Conservation (phyloP, 2,797 vertebrate genomes). For the Parotocinclus haroldoi region DNA sequence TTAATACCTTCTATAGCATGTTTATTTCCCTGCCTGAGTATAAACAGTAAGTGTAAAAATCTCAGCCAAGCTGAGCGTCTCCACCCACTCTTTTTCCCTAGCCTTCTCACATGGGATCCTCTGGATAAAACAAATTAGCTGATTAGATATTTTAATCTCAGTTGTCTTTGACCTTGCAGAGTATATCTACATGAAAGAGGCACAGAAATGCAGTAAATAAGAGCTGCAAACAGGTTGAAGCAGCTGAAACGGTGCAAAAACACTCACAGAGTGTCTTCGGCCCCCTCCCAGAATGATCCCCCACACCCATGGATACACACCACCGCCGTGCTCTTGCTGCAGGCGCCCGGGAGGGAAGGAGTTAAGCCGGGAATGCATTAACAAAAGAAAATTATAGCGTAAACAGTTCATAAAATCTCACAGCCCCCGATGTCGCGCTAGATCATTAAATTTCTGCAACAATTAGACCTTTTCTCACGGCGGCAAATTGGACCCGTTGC, state of each 20-base stretch:
- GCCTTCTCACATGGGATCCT: slow-evolving; percentile 67
- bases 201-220: slow-evolving; percentile 64
- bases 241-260: slow-evolving; percentile 32
- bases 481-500: slow-evolving; percentile 99
- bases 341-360: slow-evolving; percentile 69
- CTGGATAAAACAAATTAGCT: slow-evolving; percentile 85
- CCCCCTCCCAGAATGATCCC: slow-evolving; percentile 9
- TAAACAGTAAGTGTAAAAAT: slow-evolving; percentile 64
- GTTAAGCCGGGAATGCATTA: slow-evolving; percentile 96
- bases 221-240: slow-evolving; percentile 68
- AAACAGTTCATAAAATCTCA: slow-evolving; percentile 99
- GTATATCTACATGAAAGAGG: slow-evolving; percentile 70
- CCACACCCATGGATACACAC: slow-evolving; percentile 15
- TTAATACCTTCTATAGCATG: slow-evolving; percentile 58
- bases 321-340: slow-evolving; percentile 51
- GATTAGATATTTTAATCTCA: slow-evolving; percentile 85
- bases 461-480: slow-evolving; percentile 99
- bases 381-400: slow-evolving; percentile 99
- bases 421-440: slow-evolving; percentile 99
- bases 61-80: slow-evolving; percentile 64
- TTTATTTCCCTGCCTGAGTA: slow-evolving; percentile 67
- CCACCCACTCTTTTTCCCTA: slow-evolving; percentile 48
- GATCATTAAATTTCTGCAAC: slow-evolving; percentile 99
- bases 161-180: slow-evolving; percentile 84
- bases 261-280: slow-evolving; percentile 36